Percentiles rank a stretch among this genome's conserved stretches.
Evolutionary conservation across 2,797 vertebrate species (phyloP).

Genomic region (Falco columbarius): DNA sequence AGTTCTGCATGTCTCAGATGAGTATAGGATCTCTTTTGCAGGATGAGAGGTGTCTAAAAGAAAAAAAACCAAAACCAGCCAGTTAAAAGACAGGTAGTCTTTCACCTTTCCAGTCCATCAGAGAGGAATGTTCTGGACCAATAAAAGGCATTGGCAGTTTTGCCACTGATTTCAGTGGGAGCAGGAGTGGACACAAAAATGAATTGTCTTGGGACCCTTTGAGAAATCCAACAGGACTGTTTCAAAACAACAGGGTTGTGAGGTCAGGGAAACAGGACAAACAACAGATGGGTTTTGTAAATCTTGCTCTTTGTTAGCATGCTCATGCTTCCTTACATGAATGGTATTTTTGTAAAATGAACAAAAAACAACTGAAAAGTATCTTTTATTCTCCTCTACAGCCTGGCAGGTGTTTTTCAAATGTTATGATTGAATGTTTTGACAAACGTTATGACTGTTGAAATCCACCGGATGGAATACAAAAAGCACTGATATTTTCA

Average conservation of each 20-base stretch:
- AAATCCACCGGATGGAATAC: conserved; percentile 32
- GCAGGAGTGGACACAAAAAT: background rate
- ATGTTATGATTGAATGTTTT: conserved; percentile 30
- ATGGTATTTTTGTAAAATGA: conserved; percentile 8
- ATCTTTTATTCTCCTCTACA: background rate
- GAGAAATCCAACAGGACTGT: background rate
- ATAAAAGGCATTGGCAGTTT: background rate
- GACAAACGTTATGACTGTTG: background rate
- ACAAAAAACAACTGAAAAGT: background rate
- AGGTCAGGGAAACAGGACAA: background rate
- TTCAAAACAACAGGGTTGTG: background rate
- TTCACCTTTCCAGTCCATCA: background rate
- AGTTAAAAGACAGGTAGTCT: background rate
- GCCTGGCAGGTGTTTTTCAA: background rate
- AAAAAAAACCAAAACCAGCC: background rate
- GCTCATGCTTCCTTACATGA: conserved; percentile 52
- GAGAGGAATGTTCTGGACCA: background rate
- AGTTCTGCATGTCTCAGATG: conserved; percentile 73
- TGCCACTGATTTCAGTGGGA: conserved; percentile 22
- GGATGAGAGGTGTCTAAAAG: conserved; percentile 73
- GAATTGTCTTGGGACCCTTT: background rate
- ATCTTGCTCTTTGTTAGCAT: conserved; percentile 13
- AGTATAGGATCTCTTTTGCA: conserved; percentile 75
- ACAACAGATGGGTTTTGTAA: background rate
- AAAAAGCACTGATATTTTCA: conserved; percentile 17